These are phyloP conservation scores for Eidolon dupreanum DNA, from an alignment of 2,797 vertebrate genomes.

Conservation along the genomic window DNA sequence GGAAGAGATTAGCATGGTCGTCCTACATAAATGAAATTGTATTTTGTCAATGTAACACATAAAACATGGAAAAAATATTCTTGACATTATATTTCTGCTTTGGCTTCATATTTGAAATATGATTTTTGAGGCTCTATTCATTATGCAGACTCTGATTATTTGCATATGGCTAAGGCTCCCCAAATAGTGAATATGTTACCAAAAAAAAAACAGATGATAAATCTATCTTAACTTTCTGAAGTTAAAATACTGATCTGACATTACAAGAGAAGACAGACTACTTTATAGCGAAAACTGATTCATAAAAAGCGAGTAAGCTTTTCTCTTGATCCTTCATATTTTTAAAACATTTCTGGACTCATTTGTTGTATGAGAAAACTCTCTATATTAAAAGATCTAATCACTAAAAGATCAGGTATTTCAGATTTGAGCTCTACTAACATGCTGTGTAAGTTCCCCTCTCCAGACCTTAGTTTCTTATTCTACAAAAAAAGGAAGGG, in stretches of 20 bases:
- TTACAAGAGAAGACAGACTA: not conserved
- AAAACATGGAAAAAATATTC: not conserved
- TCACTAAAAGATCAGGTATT: not conserved
- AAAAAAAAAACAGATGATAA: not conserved
- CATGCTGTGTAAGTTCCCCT: not conserved
- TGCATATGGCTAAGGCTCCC: not conserved
- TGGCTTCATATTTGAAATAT: not conserved
- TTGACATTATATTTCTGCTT: not conserved
- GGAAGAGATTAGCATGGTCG: not conserved
- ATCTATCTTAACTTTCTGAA: not conserved
- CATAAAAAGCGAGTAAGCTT: not conserved
- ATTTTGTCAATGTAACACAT: conserved; percentile 29
- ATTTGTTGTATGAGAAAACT: not conserved
- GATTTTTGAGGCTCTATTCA: conserved; percentile 6
- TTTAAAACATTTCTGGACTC: conserved; percentile 5
- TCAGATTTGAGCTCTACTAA: not conserved
- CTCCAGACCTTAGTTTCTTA: not conserved
- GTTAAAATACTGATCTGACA: not conserved
- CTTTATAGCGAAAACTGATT: not conserved
- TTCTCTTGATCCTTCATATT: not conserved
- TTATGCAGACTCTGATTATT: not conserved
- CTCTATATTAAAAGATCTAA: not conserved
- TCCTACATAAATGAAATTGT: not conserved
- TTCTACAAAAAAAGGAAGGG: not conserved
- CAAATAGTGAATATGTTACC: not conserved